Conservation (phyloP, 2,113 vertebrate species). For the Axis porcinus region DNA sequence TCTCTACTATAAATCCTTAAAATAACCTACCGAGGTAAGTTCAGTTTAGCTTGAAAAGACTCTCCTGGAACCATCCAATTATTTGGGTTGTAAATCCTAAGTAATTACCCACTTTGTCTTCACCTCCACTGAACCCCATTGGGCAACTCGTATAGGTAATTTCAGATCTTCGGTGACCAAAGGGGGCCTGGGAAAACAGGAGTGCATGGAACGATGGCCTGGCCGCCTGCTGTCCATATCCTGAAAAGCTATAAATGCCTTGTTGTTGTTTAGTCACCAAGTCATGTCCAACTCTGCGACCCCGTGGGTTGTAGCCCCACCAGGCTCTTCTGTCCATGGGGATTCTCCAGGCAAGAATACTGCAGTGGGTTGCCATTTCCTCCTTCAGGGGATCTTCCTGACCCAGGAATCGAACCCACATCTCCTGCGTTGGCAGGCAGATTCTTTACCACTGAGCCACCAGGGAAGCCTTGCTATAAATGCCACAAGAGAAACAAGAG, state of each 20-base stretch:
- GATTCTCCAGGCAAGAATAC: neutral
- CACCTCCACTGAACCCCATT: neutral
- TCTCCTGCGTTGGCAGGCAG: neutral
- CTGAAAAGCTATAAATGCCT: neutral
- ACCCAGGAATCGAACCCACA: neutral
- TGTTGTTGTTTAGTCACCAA: neutral
- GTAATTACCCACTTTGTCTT: neutral
- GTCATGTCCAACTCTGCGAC: neutral
- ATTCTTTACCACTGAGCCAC: neutral
- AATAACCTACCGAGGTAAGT: neutral
- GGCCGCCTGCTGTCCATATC: neutral
- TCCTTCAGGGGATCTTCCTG: neutral
- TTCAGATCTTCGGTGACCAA: neutral
- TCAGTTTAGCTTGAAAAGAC: conserved; percentile 22
- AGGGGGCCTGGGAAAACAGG: neutral
- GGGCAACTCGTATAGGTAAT: neutral
- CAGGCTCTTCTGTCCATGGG: neutral
- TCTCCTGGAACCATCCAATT: neutral
- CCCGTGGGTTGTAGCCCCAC: neutral
- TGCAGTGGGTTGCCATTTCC: neutral
- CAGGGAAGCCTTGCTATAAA: neutral
- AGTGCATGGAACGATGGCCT: rapidly evolving
- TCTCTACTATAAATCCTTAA: neutral
- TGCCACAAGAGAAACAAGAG: neutral
- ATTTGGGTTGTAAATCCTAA: neutral